These are phyloP conservation scores for Achroia grisella DNA, from an alignment of 1,140 invertebrate genomes.

Conservation along the genomic window DNA sequence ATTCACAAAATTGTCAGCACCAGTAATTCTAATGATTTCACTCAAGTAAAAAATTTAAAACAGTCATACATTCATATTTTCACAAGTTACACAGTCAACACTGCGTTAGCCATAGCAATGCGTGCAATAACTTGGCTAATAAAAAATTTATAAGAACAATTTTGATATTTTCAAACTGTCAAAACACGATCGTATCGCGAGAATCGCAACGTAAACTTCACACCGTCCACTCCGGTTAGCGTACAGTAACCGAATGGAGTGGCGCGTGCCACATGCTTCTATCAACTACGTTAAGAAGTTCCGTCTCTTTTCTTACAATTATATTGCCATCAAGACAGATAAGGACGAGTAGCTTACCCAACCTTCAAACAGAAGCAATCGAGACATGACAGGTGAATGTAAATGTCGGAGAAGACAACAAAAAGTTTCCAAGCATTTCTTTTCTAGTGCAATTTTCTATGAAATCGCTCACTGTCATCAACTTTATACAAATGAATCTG, in stretches of 20 bases:
- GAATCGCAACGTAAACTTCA: slow-evolving; percentile 18
- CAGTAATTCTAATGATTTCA: slow-evolving; percentile 13
- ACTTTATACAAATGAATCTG: too few relatives aligned
- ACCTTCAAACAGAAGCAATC: slow-evolving; percentile 31
- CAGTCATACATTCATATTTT: slow-evolving; percentile 17
- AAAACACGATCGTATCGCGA: slow-evolving; percentile 51
- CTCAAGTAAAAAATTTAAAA: slow-evolving; percentile 6
- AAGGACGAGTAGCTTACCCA: slow-evolving; percentile 39
- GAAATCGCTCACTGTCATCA: slow-evolving; percentile 1
- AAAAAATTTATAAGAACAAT: slow-evolving; percentile 8
- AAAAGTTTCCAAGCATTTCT: slow-evolving; percentile 40
- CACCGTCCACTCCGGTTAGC: slow-evolving; percentile 30
- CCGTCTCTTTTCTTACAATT: slow-evolving; percentile 45
- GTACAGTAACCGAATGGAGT: slow-evolving; percentile 59
- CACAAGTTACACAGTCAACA: slow-evolving; percentile 15
- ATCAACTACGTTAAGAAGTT: slow-evolving; percentile 28
- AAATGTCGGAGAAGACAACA: slow-evolving; percentile 38
- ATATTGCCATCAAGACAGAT: slow-evolving; percentile 27
- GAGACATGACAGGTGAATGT: slow-evolving; percentile 63
- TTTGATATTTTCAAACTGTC: slow-evolving; percentile 25
- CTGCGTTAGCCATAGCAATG: not conserved
- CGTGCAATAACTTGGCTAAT: not conserved
- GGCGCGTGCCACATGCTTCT: slow-evolving; percentile 64
- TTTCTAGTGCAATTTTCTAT: slow-evolving; percentile 34
- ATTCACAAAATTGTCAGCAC: slow-evolving; percentile 30